Conservation (phyloP, 1,140 invertebrate genomes). For the Heliconius himera region DNA sequence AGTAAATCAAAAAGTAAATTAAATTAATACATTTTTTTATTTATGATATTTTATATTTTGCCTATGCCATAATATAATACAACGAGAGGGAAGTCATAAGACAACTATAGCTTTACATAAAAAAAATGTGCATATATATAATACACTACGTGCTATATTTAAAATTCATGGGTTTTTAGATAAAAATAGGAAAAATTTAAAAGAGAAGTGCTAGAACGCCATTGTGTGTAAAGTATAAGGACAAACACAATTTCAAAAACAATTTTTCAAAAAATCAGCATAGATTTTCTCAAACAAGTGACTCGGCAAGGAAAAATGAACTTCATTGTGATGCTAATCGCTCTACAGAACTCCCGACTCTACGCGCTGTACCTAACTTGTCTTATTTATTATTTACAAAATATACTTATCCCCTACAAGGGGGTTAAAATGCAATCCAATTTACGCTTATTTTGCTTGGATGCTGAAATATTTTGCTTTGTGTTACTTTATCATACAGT, state of each 20-base stretch:
- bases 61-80: too few relatives aligned
- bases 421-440: not conserved
- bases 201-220: not conserved
- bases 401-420: not conserved
- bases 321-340: constrained; percentile 5
- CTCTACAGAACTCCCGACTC: not conserved
- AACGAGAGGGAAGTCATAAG: too few relatives aligned
- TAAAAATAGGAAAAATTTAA: not conserved
- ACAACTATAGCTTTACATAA: too few relatives aligned
- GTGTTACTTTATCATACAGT: too few relatives aligned
- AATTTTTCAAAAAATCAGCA: constrained; percentile 3
- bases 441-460: not conserved
- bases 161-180: not conserved
- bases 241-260: constrained; percentile 4
- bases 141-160: not conserved
- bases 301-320: constrained; percentile 5
- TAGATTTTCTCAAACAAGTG: constrained; percentile 1
- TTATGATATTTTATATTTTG: too few relatives aligned
- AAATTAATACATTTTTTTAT: too few relatives aligned
- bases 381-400: constrained; percentile 1
- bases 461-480: not conserved
- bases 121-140: too few relatives aligned
- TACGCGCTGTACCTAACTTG: not conserved
- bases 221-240: not conserved
- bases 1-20: too few relatives aligned